Base-by-base conservation (phyloP, 2,797 vertebrate species). In the Sarcophilus harrisii region DNA sequence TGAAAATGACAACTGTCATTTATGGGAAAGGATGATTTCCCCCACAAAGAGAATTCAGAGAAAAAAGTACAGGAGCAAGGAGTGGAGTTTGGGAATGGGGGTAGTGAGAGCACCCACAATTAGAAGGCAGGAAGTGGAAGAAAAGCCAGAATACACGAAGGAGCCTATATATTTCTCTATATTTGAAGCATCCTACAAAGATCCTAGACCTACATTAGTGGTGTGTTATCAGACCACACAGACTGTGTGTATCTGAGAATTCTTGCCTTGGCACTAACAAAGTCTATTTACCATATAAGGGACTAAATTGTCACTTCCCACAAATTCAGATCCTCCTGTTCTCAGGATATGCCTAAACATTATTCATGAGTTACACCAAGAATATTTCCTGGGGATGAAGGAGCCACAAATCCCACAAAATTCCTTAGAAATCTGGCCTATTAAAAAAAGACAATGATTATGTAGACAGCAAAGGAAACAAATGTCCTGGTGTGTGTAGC, bases 221-320 rank as follows among this genome's bases (percentile, higher is more conserved):
- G 92, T 81, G 58, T 55, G 91, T 87, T 18, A 32, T 57, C n/a
- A 96, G 93, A 97, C 89, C 96, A 94, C 94, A 96, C 93, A 30
- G 94, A 57, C 91, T 93, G 94, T 95, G 62, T 89, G 92, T 87
- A 92, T 94, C 95, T 97, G 38, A 92, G 29, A 95, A 57, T 87
- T 28, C 94, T 90, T 93, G 57, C 94, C 90, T 96, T 96, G 90
- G 90, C 90, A 90, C 90, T 90, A 92, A 60, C 55, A 96, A 97
- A 95, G 30, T 95, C 57, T 93, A 52, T 92, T 97, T 95, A 27
- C 96, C 97, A 95, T 96, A 92, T 95, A 97, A 97, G 94, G 94
- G 57, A 81, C 95, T 32, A 97, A 30, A 96, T 90, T 57, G 52
- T 66, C 73, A 92, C 94, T 96, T 96, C 97, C 94, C 66, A 96